Conservation (phyloP, 2,113 vertebrate genomes). For the Varanus komodoensis region DNA sequence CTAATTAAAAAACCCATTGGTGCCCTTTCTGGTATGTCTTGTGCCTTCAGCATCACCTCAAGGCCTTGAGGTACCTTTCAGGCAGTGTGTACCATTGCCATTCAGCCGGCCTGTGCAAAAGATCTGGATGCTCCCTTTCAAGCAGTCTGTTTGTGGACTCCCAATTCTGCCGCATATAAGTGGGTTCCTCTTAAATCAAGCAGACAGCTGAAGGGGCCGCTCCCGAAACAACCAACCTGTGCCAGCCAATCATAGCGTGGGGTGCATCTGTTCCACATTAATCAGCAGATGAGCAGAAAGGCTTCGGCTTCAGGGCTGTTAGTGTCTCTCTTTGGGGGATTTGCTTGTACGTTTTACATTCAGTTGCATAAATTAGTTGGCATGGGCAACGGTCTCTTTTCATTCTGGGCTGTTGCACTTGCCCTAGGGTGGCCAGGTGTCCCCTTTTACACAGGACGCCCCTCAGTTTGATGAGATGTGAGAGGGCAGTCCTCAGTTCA, state of each 20-base stretch:
- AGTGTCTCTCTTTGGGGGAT: slow-evolving; percentile 25
- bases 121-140: not conserved
- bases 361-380: slow-evolving; percentile 50
- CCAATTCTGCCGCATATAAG: not conserved
- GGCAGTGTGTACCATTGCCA: accelerated
- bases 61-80: not conserved
- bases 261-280: slow-evolving; percentile 38
- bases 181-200: slow-evolving; percentile 31
- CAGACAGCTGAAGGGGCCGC: slow-evolving; percentile 35
- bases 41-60: no score
- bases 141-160: slow-evolving; percentile 22
- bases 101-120: not conserved
- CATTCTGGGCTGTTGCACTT: slow-evolving; percentile 37
- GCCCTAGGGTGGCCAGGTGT: not conserved
- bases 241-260: slow-evolving; percentile 23
- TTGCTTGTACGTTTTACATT: slow-evolving; percentile 37
- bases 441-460: not conserved
- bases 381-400: slow-evolving; percentile 25
- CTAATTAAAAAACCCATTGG: not conserved
- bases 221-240: not conserved
- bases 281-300: slow-evolving; percentile 47
- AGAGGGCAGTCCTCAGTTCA: no score
- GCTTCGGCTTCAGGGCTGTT: slow-evolving; percentile 28
- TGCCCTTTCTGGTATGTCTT: not conserved
- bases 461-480: not conserved